These are phyloP conservation scores for Thripadectes ignobilis DNA, from an alignment of 2,797 vertebrate species.

Conservation along the genomic window DNA sequence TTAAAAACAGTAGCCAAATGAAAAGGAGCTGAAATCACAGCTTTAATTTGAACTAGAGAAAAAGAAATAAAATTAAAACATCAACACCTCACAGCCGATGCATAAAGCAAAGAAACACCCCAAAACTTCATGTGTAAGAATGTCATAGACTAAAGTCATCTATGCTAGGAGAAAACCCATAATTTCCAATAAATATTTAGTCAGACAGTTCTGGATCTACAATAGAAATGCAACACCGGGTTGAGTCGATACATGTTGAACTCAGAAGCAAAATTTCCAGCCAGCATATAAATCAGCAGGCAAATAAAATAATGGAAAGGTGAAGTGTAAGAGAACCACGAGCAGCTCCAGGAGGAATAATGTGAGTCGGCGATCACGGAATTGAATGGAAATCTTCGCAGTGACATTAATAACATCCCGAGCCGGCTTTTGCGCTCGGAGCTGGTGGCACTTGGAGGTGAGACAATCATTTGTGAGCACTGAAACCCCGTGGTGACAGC, in stretches of 20 bases:
- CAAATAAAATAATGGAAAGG: not conserved
- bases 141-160: not conserved
- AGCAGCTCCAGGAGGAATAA: not conserved
- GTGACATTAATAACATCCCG: not conserved
- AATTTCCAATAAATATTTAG: not conserved
- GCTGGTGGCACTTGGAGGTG: not conserved
- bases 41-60: not conserved
- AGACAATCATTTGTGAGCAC: not conserved
- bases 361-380: not conserved
- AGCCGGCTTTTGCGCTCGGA: not conserved
- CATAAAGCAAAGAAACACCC: not conserved
- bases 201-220: not conserved
- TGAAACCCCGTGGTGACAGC: not conserved
- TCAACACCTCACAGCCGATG: fast-evolving
- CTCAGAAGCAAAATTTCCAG: not conserved
- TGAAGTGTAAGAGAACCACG: not conserved
- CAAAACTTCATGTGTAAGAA: not conserved
- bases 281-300: not conserved
- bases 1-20: not conserved
- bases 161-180: fast-evolving
- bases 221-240: not conserved
- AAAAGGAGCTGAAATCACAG: not conserved
- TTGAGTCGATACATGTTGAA: not conserved
- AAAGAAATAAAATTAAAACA: not conserved
- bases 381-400: not conserved